phyloP scores from a whole-genome alignment of 30 jellyfish, hydroid and myxozoan species.

The Cassiopea andromeda region DNA sequence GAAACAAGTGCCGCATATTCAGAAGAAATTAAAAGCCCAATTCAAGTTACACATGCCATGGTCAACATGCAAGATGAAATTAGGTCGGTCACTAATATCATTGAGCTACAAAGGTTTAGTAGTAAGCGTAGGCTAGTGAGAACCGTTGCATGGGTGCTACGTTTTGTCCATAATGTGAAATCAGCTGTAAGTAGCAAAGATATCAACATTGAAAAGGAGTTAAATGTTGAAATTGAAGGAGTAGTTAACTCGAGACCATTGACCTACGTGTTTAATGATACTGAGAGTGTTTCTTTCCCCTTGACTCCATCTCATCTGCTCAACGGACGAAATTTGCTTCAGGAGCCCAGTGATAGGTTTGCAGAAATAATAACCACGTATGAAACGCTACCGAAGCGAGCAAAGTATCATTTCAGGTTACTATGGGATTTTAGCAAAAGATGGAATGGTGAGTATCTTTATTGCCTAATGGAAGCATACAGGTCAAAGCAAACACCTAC shows the following conservation, averaged over 20 bases:
- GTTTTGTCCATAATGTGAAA: neutral
- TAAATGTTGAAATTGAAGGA: neutral
- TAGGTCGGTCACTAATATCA: too few relatives aligned
- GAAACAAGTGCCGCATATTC: too few relatives aligned
- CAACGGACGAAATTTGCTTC: slow-evolving; percentile 15
- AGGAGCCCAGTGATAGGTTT: slow-evolving; percentile 15
- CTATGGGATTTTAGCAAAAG: slow-evolving; percentile 19
- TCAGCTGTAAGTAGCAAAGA: slow-evolving; percentile 2
- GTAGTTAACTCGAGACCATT: too few relatives aligned
- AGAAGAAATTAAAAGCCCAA: neutral
- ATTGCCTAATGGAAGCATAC: slow-evolving; percentile 5
- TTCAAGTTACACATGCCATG: too few relatives aligned
- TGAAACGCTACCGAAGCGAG: slow-evolving; percentile 13
- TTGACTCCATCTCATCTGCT: slow-evolving; percentile 14
- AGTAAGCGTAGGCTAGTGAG: slow-evolving; percentile 1
- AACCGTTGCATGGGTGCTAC: slow-evolving; percentile 27
- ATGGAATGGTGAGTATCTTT: slow-evolving; percentile 17
- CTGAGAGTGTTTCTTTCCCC: slow-evolving; percentile 21
- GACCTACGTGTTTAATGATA: neutral
- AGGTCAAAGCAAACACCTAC: neutral
- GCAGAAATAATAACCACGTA: slow-evolving; percentile 21
- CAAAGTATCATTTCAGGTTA: slow-evolving; percentile 11
- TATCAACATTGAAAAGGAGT: neutral
- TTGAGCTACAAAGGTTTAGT: too few relatives aligned
- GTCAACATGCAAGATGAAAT: too few relatives aligned